Percentiles rank a stretch among this genome's conserved stretches.
Evolutionary conservation across 2,888 invertebrate genomes (phyloP).

Genomic region (Apodemia hepburni): DNA sequence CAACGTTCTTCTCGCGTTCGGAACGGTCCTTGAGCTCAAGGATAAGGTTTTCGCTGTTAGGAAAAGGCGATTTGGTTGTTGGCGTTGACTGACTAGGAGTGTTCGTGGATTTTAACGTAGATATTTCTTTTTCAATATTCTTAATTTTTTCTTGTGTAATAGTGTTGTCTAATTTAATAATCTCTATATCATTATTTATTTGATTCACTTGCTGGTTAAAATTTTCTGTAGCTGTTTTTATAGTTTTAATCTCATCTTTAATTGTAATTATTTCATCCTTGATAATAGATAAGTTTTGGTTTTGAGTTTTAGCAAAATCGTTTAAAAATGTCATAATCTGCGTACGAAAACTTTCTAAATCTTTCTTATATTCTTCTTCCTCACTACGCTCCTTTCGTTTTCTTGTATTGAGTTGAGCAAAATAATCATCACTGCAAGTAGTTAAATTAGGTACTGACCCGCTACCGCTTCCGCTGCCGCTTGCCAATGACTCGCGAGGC

Average conservation of each 20-base stretch:
- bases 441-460: constrained; percentile 9
- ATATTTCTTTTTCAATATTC: too few species aligned
- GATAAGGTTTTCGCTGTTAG: too few species aligned
- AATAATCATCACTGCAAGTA: background rate
- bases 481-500: constrained; percentile 9
- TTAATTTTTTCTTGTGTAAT: constrained; percentile 2
- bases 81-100: too few species aligned
- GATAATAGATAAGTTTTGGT: constrained; percentile 21
- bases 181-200: constrained; percentile 25
- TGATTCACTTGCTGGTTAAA: constrained; percentile 22
- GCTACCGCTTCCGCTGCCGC: background rate
- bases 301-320: constrained; percentile 20
- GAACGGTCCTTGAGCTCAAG: constrained; percentile 30
- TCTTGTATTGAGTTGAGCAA: background rate
- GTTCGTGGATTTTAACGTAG: too few species aligned
- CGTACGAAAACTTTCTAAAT: too few species aligned
- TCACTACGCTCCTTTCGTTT: constrained; percentile 21
- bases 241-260: constrained; percentile 21
- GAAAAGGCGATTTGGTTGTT: too few species aligned
- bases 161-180: constrained; percentile 25
- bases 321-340: too few species aligned
- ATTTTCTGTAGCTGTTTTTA: constrained; percentile 21
- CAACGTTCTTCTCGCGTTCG: constrained; percentile 33
- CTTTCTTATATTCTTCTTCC: constrained; percentile 9
- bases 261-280: constrained; percentile 23